Conservation (phyloP, 2,888 invertebrate genomes). For the Cheilosia vulpina region DNA sequence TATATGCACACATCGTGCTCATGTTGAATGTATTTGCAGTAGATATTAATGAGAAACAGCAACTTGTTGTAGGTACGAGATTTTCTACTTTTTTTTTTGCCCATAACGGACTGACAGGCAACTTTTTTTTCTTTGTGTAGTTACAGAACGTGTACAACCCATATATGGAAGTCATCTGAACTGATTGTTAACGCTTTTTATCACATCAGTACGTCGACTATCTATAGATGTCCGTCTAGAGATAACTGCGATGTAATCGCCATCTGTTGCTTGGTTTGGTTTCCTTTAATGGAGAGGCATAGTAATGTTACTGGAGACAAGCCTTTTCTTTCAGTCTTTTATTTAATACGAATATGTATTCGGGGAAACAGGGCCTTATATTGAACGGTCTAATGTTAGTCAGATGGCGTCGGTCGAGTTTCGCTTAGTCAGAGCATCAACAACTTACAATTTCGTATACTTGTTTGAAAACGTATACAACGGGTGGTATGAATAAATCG, state of each 20-base stretch:
- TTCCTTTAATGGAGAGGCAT: conserved; percentile 10
- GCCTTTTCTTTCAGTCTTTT: no score
- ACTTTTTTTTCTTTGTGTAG: conserved; percentile 23
- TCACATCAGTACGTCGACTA: conserved; percentile 20
- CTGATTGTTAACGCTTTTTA: conserved; percentile 60
- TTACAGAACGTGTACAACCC: conserved; percentile 40
- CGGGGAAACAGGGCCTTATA: no score
- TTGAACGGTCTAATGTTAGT: no score
- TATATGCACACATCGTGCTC: conserved; percentile 31
- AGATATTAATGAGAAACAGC: conserved; percentile 14
- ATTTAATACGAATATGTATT: no score
- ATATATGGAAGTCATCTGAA: conserved; percentile 64
- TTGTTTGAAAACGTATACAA: no score
- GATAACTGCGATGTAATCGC: conserved; percentile 2
- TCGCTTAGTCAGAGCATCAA: no score
- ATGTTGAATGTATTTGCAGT: conserved; percentile 22
- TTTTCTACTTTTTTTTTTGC: conserved; percentile 14
- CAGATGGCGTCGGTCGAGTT: no score
- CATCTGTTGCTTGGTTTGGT: conserved; percentile 44
- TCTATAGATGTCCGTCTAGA: conserved; percentile 26
- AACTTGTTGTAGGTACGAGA: conserved; percentile 29
- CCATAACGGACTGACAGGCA: conserved; percentile 15
- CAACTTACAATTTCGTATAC: no score
- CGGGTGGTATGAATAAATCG: no score
- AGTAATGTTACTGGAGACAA: conserved; percentile 16